Percentiles rank a stretch among this genome's conserved stretches.
Conservation (phyloP, 2,888 invertebrate species). For the Acanthopleura granulata region DNA sequence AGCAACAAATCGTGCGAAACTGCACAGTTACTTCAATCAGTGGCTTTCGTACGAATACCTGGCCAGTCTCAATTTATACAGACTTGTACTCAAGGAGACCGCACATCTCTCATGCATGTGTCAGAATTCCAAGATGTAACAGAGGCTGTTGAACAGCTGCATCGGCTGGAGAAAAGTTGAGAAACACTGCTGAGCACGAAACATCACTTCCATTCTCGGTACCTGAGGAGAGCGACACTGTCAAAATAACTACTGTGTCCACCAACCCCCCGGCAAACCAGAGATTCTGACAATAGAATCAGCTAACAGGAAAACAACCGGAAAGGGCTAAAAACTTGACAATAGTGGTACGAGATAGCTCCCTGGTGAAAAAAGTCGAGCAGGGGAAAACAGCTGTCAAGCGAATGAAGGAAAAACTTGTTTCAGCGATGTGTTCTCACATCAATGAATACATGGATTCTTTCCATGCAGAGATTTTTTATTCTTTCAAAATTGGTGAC, state of each 20-base stretch:
- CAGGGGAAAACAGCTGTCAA: too few relatives aligned
- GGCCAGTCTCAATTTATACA: neutral
- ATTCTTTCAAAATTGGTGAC: too few relatives aligned
- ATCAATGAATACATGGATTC: too few relatives aligned
- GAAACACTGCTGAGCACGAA: neutral
- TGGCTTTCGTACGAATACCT: neutral
- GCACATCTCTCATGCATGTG: neutral
- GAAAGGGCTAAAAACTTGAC: neutral
- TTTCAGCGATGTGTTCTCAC: too few relatives aligned
- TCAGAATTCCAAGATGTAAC: neutral
- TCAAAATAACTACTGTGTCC: neutral
- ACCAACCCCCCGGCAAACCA: neutral
- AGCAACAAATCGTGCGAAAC: neutral
- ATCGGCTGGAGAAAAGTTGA: neutral
- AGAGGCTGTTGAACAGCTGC: neutral
- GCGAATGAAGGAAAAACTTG: too few relatives aligned
- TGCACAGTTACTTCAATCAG: neutral
- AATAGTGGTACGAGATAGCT: neutral
- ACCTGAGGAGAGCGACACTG: neutral
- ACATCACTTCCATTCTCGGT: neutral
- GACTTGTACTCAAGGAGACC: neutral
- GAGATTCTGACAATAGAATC: neutral
- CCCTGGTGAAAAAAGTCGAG: too few relatives aligned
- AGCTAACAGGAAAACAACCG: neutral
- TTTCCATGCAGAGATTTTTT: too few relatives aligned